Evolutionary conservation across 2,797 vertebrate species (phyloP), one percentile per base, ranked within the genome.

Genomic region (Acrossocheilus wenchowensis): DNA sequence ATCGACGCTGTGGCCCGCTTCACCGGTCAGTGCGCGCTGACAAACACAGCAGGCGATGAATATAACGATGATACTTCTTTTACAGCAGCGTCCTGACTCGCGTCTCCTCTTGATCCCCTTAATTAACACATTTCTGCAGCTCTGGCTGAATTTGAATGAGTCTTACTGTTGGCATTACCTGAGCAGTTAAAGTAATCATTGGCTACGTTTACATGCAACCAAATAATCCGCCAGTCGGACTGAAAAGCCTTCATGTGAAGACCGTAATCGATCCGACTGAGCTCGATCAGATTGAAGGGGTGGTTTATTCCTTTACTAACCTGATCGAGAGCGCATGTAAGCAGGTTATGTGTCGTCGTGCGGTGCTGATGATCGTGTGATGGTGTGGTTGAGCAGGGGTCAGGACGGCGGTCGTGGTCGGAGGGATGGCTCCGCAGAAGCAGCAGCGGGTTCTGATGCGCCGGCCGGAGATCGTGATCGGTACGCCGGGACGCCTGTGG

Each of bases 401-500:
- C 91, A 97, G 92, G 92, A 97, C 98, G 3, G 98, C 97, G 12
- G 94, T 98, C 69, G 85, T 99, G 36, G 98, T 99, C 57, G 98
- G 98, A 68, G 98, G 98, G 48, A 98, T 99, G 98, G 96, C 98
- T 23, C 92, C 95, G 1, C 95, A 97, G 94, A 99, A 99, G 87
- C 98, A 99, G 91, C 93, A 96, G 81, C 93, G 97, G 87, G 93
- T 99, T 88, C 91, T 99, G 57, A 98, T 95, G 87, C 95, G 93
- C 66, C 94, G 94, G 86, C 98, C 98, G 2, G 97, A 99, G 94
- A 98, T 99, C 66, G 90, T 99, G 17, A 95, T 99, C 12, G 98
- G 97, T 66, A 99, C 98, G 19, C 98, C 98, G 0, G 98, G 98
- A 57, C 97, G 98, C 7, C 90, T 99, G 85, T 99, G 98, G 98